Base-by-base conservation (phyloP, 2,113 vertebrate species). In the Thamnophis sirtalis region DNA sequence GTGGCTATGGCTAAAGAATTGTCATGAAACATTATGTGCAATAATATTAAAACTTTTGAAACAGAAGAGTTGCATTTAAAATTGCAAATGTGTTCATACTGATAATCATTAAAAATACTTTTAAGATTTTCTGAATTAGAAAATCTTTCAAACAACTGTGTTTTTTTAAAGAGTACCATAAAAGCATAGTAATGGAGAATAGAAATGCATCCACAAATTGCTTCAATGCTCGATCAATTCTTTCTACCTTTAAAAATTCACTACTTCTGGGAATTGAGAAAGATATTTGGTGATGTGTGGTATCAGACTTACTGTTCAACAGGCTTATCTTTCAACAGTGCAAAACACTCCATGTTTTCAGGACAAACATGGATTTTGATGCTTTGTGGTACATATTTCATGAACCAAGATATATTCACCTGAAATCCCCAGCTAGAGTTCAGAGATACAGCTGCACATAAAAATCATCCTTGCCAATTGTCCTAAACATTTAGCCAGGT, bases 321-420 rank as follows among this genome's bases (percentile, higher is more conserved):
- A 84, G 90, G 11, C 11, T 80, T 88, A 33, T 49, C 33, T 91
- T 88, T 93, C 63, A 10, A 26, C 2, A 0, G 6, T 38, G 5
- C 15, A 51, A 49, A 2, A 0, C 0, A 60, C 24, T 60, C 7
- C 15, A 15, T 48, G 1, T 9, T 8, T 2, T 0, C 3, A 38
- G 28, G 15, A 53, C 68, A 43, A 54, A 91, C 48, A 49, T 28
- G 26, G 21, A 5, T 55, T 9, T 50, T 4, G 28, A 24, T 90
- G 53, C 26, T 88, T 80, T 2, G 0, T 0, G 24, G 60, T 54
- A 60, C 54, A 68, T 11, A 50, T 53, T 9, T 43, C 54, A 2
- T 0, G 28, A 85, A 38, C 54, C 50, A 88, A 43, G 22, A 38
- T 2, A 22, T 0, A 19, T 13, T 28, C n/a, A 8, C 3, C 50